Conservation (phyloP, 53 echinoderm and acorn worm species). For the Paracentrotus lividus region DNA sequence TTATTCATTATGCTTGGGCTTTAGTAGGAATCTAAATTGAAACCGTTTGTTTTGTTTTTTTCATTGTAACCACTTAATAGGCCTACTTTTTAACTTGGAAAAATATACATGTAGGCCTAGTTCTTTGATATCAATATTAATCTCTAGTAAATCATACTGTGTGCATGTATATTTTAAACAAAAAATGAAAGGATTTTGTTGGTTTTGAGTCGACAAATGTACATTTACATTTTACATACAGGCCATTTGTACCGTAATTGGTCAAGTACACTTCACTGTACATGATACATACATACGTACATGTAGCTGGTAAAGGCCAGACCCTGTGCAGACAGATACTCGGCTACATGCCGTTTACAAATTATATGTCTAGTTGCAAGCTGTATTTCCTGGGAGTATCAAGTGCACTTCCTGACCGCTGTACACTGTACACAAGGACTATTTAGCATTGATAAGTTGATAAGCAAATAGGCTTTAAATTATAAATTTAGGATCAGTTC, state of each 20-base stretch:
- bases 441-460: not conserved
- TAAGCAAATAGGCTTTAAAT: not conserved
- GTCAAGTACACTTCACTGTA: not conserved
- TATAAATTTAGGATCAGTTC: not conserved
- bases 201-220: too few species aligned
- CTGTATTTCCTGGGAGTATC: constrained; percentile 31
- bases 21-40: too few species aligned
- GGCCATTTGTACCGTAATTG: too few species aligned
- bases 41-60: too few species aligned
- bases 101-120: too few species aligned
- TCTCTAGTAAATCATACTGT: too few species aligned
- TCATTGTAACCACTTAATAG: too few species aligned
- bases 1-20: too few species aligned
- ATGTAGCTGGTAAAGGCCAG: not conserved
- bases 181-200: not conserved
- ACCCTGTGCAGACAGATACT: not conserved
- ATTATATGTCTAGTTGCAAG: not conserved
- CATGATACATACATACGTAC: not conserved
- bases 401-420: not conserved
- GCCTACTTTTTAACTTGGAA: too few species aligned
- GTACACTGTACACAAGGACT: not conserved
- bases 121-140: too few species aligned
- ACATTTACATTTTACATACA: too few species aligned
- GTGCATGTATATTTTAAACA: too few species aligned
- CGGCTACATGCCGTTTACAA: not conserved